These are phyloP conservation scores for Tachina fera DNA, from an alignment of 2,888 invertebrate species.

Conservation along the genomic window DNA sequence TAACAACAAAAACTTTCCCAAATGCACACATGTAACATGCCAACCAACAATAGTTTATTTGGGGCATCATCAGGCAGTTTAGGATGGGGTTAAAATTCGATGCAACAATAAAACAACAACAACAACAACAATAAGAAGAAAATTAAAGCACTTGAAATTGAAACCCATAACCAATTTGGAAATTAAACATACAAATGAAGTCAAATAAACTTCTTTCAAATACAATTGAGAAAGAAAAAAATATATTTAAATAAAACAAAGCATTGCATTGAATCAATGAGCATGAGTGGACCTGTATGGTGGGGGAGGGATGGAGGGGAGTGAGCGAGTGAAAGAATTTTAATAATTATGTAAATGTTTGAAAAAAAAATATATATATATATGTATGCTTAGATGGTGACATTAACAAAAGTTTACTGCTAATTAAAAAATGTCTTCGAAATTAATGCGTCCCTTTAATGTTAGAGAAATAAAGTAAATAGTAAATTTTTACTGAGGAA, in stretches of 20 bases:
- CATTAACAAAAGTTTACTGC: conserved; percentile 79
- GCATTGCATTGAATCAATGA: conserved; percentile 34
- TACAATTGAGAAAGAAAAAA: neutral
- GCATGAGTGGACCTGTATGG: neutral
- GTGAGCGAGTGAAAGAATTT: conserved; percentile 21
- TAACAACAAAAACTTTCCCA: neutral
- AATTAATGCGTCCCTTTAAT: conserved; percentile 26
- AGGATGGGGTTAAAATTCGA: conserved; percentile 55
- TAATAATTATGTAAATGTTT: conserved; percentile 37
- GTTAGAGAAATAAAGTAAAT: conserved; percentile 17
- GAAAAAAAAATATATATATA: neutral
- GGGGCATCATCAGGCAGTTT: conserved; percentile 38
- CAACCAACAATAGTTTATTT: conserved; percentile 49
- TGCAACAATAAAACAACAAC: neutral
- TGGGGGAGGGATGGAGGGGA: neutral
- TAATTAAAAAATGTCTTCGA: conserved; percentile 79
- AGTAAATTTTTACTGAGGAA: conserved; percentile 54
- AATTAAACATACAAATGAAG: conserved; percentile 69
- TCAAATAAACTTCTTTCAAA: conserved; percentile 53
- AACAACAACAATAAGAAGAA: conserved; percentile 1
- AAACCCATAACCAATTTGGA: conserved; percentile 65
- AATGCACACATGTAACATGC: conserved; percentile 43
- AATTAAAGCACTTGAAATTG: conserved; percentile 64
- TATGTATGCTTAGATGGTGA: conserved; percentile 53
- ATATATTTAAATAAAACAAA: conserved; percentile 22